Base-by-base conservation (phyloP, 2,113 vertebrate genomes). In the Monopterus albus region DNA sequence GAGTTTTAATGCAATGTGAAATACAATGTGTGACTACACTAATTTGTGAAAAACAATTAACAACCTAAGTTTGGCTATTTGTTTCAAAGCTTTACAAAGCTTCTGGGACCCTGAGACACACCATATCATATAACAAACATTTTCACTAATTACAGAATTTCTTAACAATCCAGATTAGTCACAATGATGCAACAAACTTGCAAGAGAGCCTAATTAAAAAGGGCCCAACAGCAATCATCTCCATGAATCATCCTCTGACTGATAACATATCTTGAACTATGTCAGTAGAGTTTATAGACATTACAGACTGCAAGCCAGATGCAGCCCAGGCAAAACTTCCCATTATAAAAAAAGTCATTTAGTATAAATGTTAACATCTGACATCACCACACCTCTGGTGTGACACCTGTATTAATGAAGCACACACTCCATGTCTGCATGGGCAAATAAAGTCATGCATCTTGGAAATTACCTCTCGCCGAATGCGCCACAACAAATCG, bases 101-200 rank as follows among this genome's bases (percentile, higher is more conserved):
- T 84, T 81, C 57, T 53, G 72, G 80, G 77, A 83, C 70, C 53
- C 52, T 70, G 31, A 72, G 58, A 72, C 69, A 72, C 53, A 72
- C 59, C 66, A 74, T 62, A 40, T 68, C 47, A 74, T 61, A 76
- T 58, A 72, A 74, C 69, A 62, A 76, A 74, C 49, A 70, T 68
- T 69, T 88, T 79, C 81, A 47, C 84, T 87, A 88, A 90, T 90
- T 90, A 83, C 61, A 79, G 76, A 69, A 70, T 83, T 87, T 87
- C 67, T 87, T 56, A 78, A 87, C 82, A 85, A 88, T 84, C 69
- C 66, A 68, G 79, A 85, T 81, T 60, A 78, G 74, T 64, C 53
- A 59, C 78, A 81, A 74, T 91, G 84, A 88, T 80, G 78, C 82
- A 91, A 88, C 53, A 58, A 78, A 87, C 51, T 76, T 79, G 89